Percentiles rank a stretch among this genome's conserved stretches.
Conservation (phyloP, 2,888 invertebrate species). For the Hipparchia sbordonii region DNA sequence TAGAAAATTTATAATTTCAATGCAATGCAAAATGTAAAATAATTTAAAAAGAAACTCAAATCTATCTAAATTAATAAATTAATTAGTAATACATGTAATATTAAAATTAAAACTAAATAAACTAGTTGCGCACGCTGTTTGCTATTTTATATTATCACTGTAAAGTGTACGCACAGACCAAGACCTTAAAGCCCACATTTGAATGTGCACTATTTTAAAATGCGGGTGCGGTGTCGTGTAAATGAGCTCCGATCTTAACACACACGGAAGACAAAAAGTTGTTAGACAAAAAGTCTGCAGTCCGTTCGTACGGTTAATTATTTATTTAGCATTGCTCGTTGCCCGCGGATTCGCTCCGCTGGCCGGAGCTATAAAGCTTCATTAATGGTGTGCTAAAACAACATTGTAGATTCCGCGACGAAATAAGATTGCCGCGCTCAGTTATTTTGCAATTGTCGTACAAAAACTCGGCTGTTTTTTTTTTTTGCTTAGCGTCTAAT, state of each 20-base stretch:
- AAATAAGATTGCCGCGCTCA: slow-evolving; percentile 20
- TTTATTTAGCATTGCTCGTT: slow-evolving; percentile 47
- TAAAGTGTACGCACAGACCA: no score
- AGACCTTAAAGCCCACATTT: no score
- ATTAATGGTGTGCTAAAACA: slow-evolving; percentile 32
- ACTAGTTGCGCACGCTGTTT: no score
- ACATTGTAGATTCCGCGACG: slow-evolving; percentile 28
- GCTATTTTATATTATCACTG: no score
- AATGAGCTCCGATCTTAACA: neutral
- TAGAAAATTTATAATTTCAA: no score
- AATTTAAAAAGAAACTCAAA: no score
- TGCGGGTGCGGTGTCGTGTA: no score
- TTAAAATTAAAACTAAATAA: no score
- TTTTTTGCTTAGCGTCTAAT: neutral
- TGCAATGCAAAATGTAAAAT: no score
- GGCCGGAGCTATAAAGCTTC: slow-evolving; percentile 26
- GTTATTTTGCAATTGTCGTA: slow-evolving; percentile 17
- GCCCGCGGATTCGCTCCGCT: slow-evolving; percentile 37
- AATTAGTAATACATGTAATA: no score
- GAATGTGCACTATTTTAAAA: no score
- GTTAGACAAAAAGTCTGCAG: slow-evolving; percentile 7
- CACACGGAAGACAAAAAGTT: neutral
- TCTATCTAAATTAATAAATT: no score
- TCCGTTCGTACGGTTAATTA: slow-evolving; percentile 43
- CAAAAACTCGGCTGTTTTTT: slow-evolving; percentile 1